Percentiles rank a stretch among this genome's conserved stretches.
These are phyloP conservation scores for Rallus limicola DNA, from an alignment of 2,113 vertebrate species.

Conservation along the genomic window DNA sequence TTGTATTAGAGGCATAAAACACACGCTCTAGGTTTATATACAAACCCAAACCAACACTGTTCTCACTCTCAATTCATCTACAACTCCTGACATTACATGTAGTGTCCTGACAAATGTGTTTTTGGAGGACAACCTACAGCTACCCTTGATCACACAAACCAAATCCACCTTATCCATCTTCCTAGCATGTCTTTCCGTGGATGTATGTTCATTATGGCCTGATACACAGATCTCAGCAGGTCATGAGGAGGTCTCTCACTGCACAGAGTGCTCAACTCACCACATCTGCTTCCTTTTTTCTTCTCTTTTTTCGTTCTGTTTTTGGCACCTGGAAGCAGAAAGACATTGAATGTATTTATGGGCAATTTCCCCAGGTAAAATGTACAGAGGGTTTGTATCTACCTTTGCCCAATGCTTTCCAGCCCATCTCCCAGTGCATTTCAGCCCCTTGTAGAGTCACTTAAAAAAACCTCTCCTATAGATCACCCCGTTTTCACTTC, in stretches of 20 bases:
- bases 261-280: slow-evolving; percentile 77
- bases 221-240: neutral
- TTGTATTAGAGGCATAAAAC: neutral
- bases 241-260: no score
- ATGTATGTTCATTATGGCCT: fast-evolving
- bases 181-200: neutral
- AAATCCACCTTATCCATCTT: neutral
- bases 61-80: neutral
- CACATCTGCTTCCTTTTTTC: slow-evolving; percentile 93
- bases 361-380: neutral
- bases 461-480: neutral
- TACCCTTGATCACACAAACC: neutral
- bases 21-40: neutral
- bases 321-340: slow-evolving; percentile 78
- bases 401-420: neutral
- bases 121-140: neutral
- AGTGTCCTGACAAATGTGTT: neutral
- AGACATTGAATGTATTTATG: neutral
- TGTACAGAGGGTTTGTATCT: fast-evolving
- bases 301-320: slow-evolving; percentile 93
- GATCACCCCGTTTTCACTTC: neutral
- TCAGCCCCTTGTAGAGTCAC: neutral
- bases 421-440: neutral
- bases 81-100: neutral
- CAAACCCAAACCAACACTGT: neutral